phyloP scores from a whole-genome alignment of 2,888 invertebrate species.

The Patella pellucida region DNA sequence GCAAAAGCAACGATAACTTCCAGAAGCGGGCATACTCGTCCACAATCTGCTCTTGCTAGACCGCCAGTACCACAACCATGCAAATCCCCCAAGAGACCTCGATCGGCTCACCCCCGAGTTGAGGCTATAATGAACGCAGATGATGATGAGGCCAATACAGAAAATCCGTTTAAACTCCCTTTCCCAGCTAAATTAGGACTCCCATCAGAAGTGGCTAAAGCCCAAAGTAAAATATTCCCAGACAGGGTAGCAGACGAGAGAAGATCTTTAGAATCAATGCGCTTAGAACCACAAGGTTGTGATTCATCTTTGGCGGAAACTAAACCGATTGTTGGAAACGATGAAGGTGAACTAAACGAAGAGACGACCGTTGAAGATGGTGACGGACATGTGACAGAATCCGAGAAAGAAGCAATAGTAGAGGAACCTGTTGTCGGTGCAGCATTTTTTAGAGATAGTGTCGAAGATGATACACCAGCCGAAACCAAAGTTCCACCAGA shows the following conservation, averaged over 20 bases:
- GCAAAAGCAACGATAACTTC: constrained; percentile 25
- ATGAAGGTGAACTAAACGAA: neutral
- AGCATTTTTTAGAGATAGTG: constrained; percentile 27
- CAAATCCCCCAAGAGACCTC: constrained; percentile 52
- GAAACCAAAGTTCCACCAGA: neutral
- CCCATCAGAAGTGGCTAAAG: constrained; percentile 47
- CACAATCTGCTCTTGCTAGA: constrained; percentile 46
- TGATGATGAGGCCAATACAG: constrained; percentile 22
- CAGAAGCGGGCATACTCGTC: constrained; percentile 31
- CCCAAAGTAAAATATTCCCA: constrained; percentile 53
- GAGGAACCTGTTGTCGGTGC: neutral
- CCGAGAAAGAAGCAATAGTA: constrained; percentile 15
- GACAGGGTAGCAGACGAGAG: constrained; percentile 26
- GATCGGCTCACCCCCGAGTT: constrained; percentile 38
- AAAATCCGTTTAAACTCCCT: constrained; percentile 50
- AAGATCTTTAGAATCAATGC: constrained; percentile 32
- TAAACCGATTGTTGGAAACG: neutral
- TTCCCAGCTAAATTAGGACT: constrained; percentile 53
- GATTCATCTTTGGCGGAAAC: constrained; percentile 13
- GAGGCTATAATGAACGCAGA: constrained; percentile 45
- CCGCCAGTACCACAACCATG: constrained; percentile 38
- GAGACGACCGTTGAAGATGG: neutral
- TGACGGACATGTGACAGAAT: constrained; percentile 7
- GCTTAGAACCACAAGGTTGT: constrained; percentile 36
- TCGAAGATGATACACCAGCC: constrained; percentile 4